phyloP scores from a whole-genome alignment of 2,113 vertebrate genomes.

The Cyanoramphus novaezelandiae region DNA sequence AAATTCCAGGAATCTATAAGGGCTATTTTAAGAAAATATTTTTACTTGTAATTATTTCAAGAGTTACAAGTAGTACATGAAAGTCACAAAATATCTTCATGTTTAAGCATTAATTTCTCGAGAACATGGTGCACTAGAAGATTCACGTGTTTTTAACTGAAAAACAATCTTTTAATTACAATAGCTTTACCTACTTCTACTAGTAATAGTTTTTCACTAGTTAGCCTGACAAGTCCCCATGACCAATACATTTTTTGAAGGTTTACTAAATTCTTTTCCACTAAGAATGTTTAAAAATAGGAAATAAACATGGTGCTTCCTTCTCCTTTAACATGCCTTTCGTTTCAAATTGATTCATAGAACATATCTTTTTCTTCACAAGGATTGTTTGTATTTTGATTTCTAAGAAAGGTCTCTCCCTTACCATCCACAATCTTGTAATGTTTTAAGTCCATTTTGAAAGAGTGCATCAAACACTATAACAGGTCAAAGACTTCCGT shows the following conservation, averaged over 20 bases:
- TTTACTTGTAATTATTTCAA: neutral
- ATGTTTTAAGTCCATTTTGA: neutral
- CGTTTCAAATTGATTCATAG: neutral
- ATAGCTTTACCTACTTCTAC: neutral
- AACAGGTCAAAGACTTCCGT: neutral
- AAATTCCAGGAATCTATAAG: neutral
- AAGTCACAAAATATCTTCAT: neutral
- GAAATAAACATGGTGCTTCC: neutral
- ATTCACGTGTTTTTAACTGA: neutral
- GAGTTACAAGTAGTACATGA: neutral
- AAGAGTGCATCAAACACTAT: neutral
- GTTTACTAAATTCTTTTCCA: neutral
- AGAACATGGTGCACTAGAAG: fast-evolving
- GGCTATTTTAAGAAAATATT: neutral
- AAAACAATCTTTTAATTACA: neutral
- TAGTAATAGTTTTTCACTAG: neutral
- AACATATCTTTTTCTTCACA: neutral
- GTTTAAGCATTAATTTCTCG: neutral
- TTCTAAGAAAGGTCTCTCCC: neutral
- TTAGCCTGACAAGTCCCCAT: neutral
- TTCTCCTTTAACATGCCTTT: neutral
- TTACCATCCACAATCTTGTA: neutral
- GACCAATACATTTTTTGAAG: neutral
- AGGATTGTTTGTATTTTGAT: neutral
- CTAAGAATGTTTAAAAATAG: neutral